These are phyloP conservation scores for Trissonchulus latispiculum DNA, from an alignment of 2,888 invertebrate species.

Conservation along the genomic window DNA sequence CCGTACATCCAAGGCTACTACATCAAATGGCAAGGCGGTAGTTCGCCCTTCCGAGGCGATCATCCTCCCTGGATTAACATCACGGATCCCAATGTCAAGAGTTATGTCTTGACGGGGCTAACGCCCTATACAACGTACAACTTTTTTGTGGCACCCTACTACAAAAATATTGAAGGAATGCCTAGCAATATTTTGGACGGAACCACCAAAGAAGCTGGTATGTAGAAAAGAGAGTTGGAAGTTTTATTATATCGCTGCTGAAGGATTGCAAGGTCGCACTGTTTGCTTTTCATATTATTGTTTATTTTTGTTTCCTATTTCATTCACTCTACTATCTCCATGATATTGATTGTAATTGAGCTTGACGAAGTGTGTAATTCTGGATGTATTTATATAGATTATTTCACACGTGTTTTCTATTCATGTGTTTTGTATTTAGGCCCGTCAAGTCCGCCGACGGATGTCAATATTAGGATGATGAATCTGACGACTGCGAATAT, in stretches of 20 bases:
- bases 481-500: conserved; percentile 67
- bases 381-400: too few relatives aligned
- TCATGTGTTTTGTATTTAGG: too few relatives aligned
- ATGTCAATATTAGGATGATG: conserved; percentile 67
- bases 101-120: conserved; percentile 56
- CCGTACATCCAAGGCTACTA: conserved; percentile 39
- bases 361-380: too few relatives aligned
- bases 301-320: too few relatives aligned
- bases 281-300: too few relatives aligned
- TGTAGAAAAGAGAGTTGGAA: too few relatives aligned
- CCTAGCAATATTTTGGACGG: conserved; percentile 73
- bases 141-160: conserved; percentile 83
- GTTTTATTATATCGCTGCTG: too few relatives aligned
- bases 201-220: conserved; percentile 73
- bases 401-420: too few relatives aligned
- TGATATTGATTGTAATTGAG: too few relatives aligned
- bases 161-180: conserved; percentile 72
- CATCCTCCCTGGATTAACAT: conserved; percentile 35
- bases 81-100: conserved; percentile 32
- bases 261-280: too few relatives aligned
- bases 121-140: conserved; percentile 76
- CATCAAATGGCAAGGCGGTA: conserved; percentile 42
- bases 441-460: conserved; percentile 66
- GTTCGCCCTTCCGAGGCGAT: conserved; percentile 28
- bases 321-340: too few relatives aligned